Conservation (phyloP, 2,113 vertebrate genomes). For the Laterallus jamaicensis region DNA sequence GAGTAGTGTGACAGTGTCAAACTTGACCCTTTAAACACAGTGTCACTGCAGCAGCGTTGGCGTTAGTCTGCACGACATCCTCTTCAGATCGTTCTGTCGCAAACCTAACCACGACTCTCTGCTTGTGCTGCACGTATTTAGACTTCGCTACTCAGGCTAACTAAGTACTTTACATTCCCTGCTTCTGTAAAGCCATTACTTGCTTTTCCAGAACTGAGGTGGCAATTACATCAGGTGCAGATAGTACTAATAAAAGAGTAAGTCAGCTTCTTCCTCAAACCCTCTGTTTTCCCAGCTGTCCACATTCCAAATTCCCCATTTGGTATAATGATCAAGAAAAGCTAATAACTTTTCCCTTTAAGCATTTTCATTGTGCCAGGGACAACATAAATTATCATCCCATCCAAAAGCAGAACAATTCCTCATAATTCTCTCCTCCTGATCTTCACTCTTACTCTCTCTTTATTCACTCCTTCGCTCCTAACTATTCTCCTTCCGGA, state of each 20-base stretch:
- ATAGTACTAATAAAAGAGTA: neutral
- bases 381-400: slow-evolving; percentile 14
- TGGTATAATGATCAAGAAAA: slow-evolving; percentile 13
- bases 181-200: neutral
- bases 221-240: neutral
- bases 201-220: neutral
- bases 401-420: neutral
- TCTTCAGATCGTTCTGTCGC: neutral
- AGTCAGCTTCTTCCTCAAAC: neutral
- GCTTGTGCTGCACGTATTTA: neutral
- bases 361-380: neutral
- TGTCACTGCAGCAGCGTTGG: accelerated
- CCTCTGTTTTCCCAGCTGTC: neutral
- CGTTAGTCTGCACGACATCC: neutral
- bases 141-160: neutral
- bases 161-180: neutral
- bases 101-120: neutral
- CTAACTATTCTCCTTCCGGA: neutral
- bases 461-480: neutral
- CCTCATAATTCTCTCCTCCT: neutral
- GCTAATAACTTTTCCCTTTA: slow-evolving; percentile 7
- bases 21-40: neutral
- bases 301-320: neutral
- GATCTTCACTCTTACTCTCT: neutral
- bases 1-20: neutral